Evolutionary conservation across 2,797 vertebrate genomes (phyloP).

Genomic region (Anabas testudineus): DNA sequence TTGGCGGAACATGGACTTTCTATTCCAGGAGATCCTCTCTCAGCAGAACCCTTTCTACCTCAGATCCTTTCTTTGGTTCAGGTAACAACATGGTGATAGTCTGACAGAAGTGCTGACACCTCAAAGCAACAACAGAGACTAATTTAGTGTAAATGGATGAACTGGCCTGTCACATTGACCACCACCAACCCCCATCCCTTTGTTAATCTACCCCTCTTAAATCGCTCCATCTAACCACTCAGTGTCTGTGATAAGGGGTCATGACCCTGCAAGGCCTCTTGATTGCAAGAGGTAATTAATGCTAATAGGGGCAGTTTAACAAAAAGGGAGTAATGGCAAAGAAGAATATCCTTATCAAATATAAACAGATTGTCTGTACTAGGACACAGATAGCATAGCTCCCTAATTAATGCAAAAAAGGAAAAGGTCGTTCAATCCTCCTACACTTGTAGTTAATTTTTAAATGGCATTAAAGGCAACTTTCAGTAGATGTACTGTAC

Average conservation of each 20-base stretch:
- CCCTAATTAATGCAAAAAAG: no score
- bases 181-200: constrained; percentile 28
- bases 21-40: constrained; percentile 36
- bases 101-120: constrained; percentile 65
- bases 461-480: no score
- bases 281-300: constrained; percentile 71
- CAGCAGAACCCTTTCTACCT: constrained; percentile 10
- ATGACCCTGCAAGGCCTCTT: constrained; percentile 39
- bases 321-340: constrained; percentile 45
- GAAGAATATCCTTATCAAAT: constrained; percentile 49
- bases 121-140: constrained; percentile 52
- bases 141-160: constrained; percentile 68
- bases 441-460: neutral
- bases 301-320: constrained; percentile 45
- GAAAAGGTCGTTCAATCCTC: neutral
- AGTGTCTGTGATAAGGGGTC: constrained; percentile 46
- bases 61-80: constrained; percentile 28
- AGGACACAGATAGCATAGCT: neutral
- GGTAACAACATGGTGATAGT: constrained; percentile 53
- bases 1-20: constrained; percentile 71
- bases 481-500: no score
- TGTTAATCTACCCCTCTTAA: constrained; percentile 17
- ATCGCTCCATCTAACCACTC: constrained; percentile 46
- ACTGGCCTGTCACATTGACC: constrained; percentile 48
- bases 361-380: constrained; percentile 36